These are phyloP conservation scores for rabbit (Oryctolagus cuniculus) DNA, from an alignment of 2,113 vertebrate genomes.

Conservation along the genomic window mOryCun1.1 NC_091443.1:73685501-73686000, in stretches of 20 bases:
- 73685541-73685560: no score
- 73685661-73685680: background rate
- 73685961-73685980: background rate
- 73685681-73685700: constrained; percentile 24
- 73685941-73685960: background rate
- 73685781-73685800: constrained; percentile 62
- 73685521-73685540: no score
- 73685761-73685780: background rate
- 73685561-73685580: no score
- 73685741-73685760: constrained; percentile 54
- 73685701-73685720: constrained; percentile 53
- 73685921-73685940: constrained; percentile 26
- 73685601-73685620: no score
- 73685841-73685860: constrained; percentile 13
- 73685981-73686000: constrained; percentile 56
- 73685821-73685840: constrained; percentile 49
- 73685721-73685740: constrained; percentile 50
- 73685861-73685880: constrained; percentile 54
- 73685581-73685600: no score
- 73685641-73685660: no score
- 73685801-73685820: background rate
- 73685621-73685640: no score
- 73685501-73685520: no score
- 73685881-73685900: constrained; percentile 44
- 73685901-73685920: constrained; percentile 44